These are phyloP conservation scores for Fulmarus glacialis DNA, from an alignment of 2,113 vertebrate genomes.

Conservation along the genomic window DNA sequence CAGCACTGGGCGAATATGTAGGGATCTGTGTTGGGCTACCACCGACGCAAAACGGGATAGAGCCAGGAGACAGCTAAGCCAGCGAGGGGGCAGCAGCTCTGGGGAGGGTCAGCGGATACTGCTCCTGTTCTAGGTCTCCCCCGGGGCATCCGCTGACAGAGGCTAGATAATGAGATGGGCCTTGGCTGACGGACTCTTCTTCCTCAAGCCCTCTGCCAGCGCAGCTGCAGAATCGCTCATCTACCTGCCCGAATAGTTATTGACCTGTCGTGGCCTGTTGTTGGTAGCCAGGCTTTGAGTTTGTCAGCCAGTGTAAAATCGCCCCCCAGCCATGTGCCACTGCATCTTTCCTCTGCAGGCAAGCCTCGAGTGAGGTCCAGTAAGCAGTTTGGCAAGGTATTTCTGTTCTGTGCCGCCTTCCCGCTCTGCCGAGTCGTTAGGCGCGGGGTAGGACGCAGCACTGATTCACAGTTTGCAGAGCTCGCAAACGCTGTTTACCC, in stretches of 20 bases:
- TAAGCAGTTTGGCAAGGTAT: background rate
- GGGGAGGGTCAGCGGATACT: background rate
- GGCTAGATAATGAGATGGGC: background rate
- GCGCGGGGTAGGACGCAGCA: rapidly evolving
- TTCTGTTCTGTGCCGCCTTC: rapidly evolving
- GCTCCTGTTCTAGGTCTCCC: background rate
- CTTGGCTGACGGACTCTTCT: background rate
- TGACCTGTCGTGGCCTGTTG: background rate
- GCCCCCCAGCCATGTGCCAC: background rate
- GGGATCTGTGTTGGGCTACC: background rate
- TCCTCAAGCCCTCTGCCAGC: background rate
- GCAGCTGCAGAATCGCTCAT: rapidly evolving
- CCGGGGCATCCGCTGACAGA: rapidly evolving
- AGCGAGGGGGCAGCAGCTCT: background rate
- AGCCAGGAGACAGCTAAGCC: background rate
- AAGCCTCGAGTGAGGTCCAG: background rate
- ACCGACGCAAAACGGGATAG: background rate
- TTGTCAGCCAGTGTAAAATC: background rate
- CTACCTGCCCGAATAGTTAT: background rate
- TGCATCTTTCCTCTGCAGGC: background rate
- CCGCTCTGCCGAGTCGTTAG: rapidly evolving
- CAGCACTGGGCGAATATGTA: rapidly evolving
- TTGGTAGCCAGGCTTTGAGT: background rate
- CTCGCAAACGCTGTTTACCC: background rate
- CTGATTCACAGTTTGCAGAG: background rate